These are phyloP conservation scores for Thunnus thynnus DNA, from an alignment of 2,113 vertebrate species.

Conservation along the genomic window DNA sequence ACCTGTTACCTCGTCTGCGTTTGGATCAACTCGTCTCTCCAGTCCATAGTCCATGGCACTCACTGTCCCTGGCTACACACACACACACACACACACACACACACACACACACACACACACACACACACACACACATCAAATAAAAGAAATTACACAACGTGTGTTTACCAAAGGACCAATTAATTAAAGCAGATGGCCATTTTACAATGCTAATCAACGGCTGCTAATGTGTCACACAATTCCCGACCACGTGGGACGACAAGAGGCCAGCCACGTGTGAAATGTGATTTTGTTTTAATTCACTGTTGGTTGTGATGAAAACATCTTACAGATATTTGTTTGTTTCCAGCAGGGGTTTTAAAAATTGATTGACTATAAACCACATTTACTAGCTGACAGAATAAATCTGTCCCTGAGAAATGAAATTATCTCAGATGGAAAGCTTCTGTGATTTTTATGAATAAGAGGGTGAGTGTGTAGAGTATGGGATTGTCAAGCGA, in stretches of 20 bases:
- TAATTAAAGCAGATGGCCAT: constrained; percentile 49
- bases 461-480: too few species aligned
- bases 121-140: constrained; percentile 12
- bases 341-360: background rate
- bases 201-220: constrained; percentile 53
- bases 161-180: constrained; percentile 38
- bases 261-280: constrained; percentile 2
- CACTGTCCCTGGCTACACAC: constrained; percentile 89
- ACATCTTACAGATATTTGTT: background rate
- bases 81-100: constrained; percentile 16
- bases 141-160: constrained; percentile 16
- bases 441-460: too few species aligned
- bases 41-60: constrained; percentile 92
- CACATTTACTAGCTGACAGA: background rate
- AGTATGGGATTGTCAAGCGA: background rate
- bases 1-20: constrained; percentile 92
- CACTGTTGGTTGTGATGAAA: background rate
- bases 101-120: constrained; percentile 23
- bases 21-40: constrained; percentile 90
- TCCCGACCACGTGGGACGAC: background rate
- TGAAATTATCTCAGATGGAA: background rate
- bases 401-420: background rate
- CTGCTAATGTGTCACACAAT: background rate
- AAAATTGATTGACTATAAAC: background rate
- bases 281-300: background rate